Base-by-base conservation (phyloP, 2,797 vertebrate genomes). In the Macropodus opercularis region DNA sequence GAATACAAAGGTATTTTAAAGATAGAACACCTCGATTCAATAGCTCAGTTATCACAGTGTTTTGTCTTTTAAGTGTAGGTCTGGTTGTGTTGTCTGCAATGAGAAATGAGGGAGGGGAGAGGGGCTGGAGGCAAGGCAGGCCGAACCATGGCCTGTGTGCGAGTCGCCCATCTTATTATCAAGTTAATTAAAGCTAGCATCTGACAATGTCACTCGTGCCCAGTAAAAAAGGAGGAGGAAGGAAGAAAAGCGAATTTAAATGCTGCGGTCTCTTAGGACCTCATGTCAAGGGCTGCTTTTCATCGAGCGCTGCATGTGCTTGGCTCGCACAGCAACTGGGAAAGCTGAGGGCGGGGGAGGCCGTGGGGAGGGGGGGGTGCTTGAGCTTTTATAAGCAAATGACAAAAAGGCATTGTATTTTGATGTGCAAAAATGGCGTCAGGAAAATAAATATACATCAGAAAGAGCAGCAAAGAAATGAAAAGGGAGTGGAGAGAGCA, bases 141-240 rank as follows among this genome's bases (percentile, higher is more conserved):
- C 91, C 87, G 87, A 87, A 92, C 90, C 85, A 87, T 90, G 90
- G 93, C 92, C 93, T 87, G 92, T 87, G 90, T 90, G 93, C 71
- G 90, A 91, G 92, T 91, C 92, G 91, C 93, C 94, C 94, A 92
- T 94, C 95, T 96, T 95, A 96, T 98, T 98, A 97, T 98, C 95
- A 95, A 96, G 95, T 98, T 98, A 98, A 98, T 98, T 98, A 98
- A 98, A 98, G 95, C 93, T 89, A 95, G 94, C 94, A 95, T 96
- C 95, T 98, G 96, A 98, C 96, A 97, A 96, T 96, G 95, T 96
- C 95, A 95, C 94, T 95, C 92, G 94, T 96, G 95, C 94, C 93
- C 93, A 87, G 93, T 90, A 89, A 95, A 69, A 68, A 55, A 91
- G 93, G 93, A 94, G 75, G 81, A 84, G 72, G 80, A 76, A 73